phyloP scores from a whole-genome alignment of 2,797 vertebrate genomes.

The Diplodus sargus region DNA sequence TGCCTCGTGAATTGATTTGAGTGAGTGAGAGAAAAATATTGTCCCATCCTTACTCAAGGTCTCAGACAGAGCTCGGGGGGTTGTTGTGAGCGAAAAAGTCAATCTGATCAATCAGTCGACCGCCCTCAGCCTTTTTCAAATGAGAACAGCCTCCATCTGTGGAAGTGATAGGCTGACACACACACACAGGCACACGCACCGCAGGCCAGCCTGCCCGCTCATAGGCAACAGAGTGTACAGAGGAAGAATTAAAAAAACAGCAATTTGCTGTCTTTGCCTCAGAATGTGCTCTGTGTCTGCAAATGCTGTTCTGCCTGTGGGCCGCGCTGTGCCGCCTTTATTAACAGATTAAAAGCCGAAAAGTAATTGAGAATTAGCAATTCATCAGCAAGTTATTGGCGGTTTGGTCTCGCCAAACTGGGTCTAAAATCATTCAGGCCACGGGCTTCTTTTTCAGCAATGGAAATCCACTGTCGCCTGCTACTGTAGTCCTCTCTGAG shows the following conservation, averaged over 20 bases:
- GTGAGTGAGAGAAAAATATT: constrained; percentile 13
- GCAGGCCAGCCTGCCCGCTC: constrained; percentile 54
- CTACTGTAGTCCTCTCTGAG: constrained; percentile 53
- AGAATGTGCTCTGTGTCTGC: constrained; percentile 41
- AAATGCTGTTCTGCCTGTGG: constrained; percentile 50
- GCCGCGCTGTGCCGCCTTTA: constrained; percentile 41
- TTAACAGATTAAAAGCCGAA: constrained; percentile 69
- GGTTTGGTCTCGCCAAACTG: constrained; percentile 57
- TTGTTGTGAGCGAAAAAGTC: constrained; percentile 66
- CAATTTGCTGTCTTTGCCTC: constrained; percentile 42
- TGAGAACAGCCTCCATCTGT: constrained; percentile 58
- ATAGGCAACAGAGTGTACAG: constrained; percentile 43
- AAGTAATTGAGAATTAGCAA: constrained; percentile 73
- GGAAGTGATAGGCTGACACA: constrained; percentile 30
- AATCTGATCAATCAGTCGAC: constrained; percentile 75
- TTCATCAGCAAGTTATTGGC: constrained; percentile 70
- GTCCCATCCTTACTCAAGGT: constrained; percentile 41
- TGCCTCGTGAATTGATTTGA: constrained; percentile 20
- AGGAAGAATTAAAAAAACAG: constrained; percentile 49
- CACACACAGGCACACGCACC: constrained; percentile 32
- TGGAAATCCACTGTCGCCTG: constrained; percentile 28
- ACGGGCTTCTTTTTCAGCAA: constrained; percentile 50
- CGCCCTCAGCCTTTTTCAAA: constrained; percentile 60
- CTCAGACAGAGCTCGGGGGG: constrained; percentile 40
- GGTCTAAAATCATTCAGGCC: constrained; percentile 60